phyloP scores from a whole-genome alignment of 2,888 invertebrate species.

The Amphipoea lucens region DNA sequence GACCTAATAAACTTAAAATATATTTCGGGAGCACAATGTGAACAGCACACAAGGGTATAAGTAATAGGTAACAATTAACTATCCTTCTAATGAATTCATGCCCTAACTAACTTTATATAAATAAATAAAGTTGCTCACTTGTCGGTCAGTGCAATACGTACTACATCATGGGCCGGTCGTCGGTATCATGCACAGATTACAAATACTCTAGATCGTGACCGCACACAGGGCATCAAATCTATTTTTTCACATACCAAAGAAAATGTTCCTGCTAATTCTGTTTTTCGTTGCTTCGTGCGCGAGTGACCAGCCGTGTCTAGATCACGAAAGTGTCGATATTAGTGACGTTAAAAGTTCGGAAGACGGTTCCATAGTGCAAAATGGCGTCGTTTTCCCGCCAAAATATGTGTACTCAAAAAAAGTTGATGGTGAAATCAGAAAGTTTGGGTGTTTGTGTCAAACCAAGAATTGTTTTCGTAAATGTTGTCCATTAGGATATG shows the following conservation, averaged over 20 bases:
- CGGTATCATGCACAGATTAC: conserved; percentile 50
- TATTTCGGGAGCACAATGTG: conserved; percentile 87
- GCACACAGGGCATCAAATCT: conserved; percentile 27
- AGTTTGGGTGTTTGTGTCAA: conserved; percentile 81
- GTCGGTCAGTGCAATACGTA: conserved; percentile 59
- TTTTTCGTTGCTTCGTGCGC: conserved; percentile 60
- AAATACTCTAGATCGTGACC: conserved; percentile 55
- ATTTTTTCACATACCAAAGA: conserved; percentile 34
- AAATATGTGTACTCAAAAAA: conserved; percentile 74
- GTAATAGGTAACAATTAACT: conserved; percentile 59
- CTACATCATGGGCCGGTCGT: conserved; percentile 66
- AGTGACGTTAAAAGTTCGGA: conserved; percentile 63
- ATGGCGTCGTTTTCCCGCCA: conserved; percentile 74
- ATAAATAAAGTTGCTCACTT: conserved; percentile 56
- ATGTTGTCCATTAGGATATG: conserved; percentile 80
- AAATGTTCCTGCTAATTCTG: conserved; percentile 66
- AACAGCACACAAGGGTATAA: conserved; percentile 41
- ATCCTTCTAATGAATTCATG: conserved; percentile 56
- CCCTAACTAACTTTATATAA: conserved; percentile 59
- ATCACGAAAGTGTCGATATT: conserved; percentile 76
- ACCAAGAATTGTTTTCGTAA: conserved; percentile 80
- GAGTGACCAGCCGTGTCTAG: conserved; percentile 69
- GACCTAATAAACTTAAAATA: conserved; percentile 77
- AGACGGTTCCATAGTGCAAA: conserved; percentile 69
- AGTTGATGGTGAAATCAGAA: conserved; percentile 72